Evolutionary conservation across 2,888 invertebrate genomes (phyloP).

Genomic region (Agapostemon virescens): DNA sequence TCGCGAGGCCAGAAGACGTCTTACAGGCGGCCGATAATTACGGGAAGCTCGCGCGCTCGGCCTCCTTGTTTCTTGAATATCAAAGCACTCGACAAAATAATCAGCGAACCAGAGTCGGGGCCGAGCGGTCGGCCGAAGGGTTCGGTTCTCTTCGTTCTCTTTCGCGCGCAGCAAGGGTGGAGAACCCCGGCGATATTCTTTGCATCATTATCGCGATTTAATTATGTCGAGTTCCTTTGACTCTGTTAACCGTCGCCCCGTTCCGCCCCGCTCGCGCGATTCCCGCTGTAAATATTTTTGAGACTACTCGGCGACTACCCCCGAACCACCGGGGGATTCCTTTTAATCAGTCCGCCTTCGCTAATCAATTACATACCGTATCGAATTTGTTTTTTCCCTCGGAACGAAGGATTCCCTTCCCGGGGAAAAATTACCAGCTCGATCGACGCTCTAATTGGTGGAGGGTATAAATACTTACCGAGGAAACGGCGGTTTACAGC

Average conservation of each 20-base stretch:
- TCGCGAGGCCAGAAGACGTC: conserved; percentile 49
- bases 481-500: too few relatives aligned
- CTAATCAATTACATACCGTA: conserved; percentile 24
- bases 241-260: conserved; percentile 65
- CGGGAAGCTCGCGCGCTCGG: conserved; percentile 63
- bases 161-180: conserved; percentile 33
- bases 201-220: conserved; percentile 77
- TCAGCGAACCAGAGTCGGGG: conserved; percentile 64
- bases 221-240: conserved; percentile 76
- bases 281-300: conserved; percentile 66
- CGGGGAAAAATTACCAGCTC: background rate
- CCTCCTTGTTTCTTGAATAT: conserved; percentile 67
- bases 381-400: conserved; percentile 7
- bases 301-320: conserved; percentile 27
- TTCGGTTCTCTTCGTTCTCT: conserved; percentile 36
- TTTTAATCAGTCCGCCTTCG: conserved; percentile 66
- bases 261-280: conserved; percentile 21
- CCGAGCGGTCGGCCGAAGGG: conserved; percentile 64
- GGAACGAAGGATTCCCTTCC: background rate
- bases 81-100: conserved; percentile 74
- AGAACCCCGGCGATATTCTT: conserved; percentile 70
- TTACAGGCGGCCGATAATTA: conserved; percentile 68
- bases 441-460: background rate
- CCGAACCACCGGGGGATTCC: conserved; percentile 61
- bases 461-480: conserved; percentile 1